A percentile compares a stretch with the other conserved stretches of the same genome.
These are phyloP conservation scores for Schlechtendalia chinensis DNA, from an alignment of 1,140 invertebrate genomes.

Conservation along the genomic window DNA sequence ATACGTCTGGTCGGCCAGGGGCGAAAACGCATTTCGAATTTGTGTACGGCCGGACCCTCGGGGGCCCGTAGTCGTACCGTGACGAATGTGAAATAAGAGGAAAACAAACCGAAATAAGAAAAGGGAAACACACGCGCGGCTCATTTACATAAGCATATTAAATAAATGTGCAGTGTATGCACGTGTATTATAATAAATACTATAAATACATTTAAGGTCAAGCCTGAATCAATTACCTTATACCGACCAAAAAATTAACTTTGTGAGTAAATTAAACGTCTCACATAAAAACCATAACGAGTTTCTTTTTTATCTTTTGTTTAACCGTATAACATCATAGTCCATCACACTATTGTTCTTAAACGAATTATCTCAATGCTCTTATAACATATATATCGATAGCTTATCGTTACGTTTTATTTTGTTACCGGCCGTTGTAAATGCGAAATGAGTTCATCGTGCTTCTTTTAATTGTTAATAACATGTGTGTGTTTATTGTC, in stretches of 20 bases:
- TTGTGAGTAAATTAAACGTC: slow-evolving; percentile 7
- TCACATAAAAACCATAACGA: not conserved
- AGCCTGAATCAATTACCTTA: slow-evolving; percentile 42
- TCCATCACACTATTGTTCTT: no score
- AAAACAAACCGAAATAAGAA: slow-evolving; percentile 39
- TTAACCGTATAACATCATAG: not conserved
- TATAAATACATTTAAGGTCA: slow-evolving; percentile 32
- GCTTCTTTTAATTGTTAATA: no score
- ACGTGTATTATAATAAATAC: not conserved
- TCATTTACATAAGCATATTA: slow-evolving; percentile 46
- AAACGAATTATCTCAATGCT: not conserved
- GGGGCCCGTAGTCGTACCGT: not conserved
- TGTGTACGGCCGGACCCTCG: not conserved
- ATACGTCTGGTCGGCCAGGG: slow-evolving; percentile 10
- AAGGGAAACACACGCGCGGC: slow-evolving; percentile 21
- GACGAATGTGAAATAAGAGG: slow-evolving; percentile 47
- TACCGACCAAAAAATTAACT: slow-evolving; percentile 18
- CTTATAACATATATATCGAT: not conserved
- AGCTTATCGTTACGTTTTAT: no score
- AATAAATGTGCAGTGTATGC: not conserved
- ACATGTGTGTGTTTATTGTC: no score
- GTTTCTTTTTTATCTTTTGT: not conserved
- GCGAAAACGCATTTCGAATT: slow-evolving; percentile 31
- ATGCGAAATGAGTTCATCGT: no score
- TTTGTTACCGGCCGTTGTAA: no score